Evolutionary conservation across 2,113 vertebrate species (phyloP), one percentile per base, ranked within the genome.

Genomic region (Tragelaphus imberbis): DNA sequence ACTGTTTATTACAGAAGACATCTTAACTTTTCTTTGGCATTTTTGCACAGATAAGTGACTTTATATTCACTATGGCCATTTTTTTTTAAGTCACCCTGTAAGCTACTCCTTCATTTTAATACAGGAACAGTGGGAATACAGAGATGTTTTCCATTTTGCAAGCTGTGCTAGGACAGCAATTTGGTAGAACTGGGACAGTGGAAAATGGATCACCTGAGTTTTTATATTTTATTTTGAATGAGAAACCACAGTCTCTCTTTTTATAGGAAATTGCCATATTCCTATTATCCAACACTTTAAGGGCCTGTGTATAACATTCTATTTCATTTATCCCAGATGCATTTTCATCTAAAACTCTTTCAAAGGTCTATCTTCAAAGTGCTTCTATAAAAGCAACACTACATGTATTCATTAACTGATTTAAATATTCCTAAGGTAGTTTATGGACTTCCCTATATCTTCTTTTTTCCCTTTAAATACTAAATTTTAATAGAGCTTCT

Each of bases 21-120:
- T 56, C 80, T 91, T 40, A 30, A 68, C 14, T 40, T 91, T 85
- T 80, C n/a, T 89, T 65, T 61, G 90, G 51, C 27, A 44, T 91
- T 95, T 98, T 88, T 95, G 79, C 71, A 61, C 85, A 88, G 90
- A 33, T 55, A 90, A 61, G 36, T 55, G n/a, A 95, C 27, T 93
- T 56, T 25, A 23, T 51, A 40, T 79, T 90, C 44, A n/a, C 51
- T 55, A 47, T 68, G 79, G 51, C 59, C 49, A 1, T 19, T 30
- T 97, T 85, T 33, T 19, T 81, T 81, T 14, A 80, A 87, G 88
- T 51, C 86, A n/a, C 15, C 47, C 19, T 49, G 27, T 49, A 58
- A 97, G 44, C 55, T 53, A 21, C 9, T 90, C 47, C 19, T 28
- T 84, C 12, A 68, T 44, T 91, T 65, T 51, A 55, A 80, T n/a